Percentiles rank a stretch among this genome's conserved stretches.
Conservation (phyloP, 2,797 vertebrate genomes). For the Microtus californicus region DNA sequence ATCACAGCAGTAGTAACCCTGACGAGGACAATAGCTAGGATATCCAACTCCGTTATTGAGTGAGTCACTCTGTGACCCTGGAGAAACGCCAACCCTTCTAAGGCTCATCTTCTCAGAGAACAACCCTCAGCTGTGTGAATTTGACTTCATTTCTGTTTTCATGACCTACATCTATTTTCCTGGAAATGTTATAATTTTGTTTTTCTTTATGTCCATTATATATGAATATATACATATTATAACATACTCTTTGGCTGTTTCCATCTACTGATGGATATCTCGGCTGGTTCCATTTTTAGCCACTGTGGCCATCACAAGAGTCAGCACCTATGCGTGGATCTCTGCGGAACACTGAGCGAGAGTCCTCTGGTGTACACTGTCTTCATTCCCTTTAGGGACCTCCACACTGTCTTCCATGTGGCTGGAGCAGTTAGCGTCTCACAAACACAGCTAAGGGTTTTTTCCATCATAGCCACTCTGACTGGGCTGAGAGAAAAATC, state of each 20-base stretch:
- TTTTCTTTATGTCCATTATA: too few species aligned
- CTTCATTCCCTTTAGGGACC: not conserved
- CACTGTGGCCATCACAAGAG: too few species aligned
- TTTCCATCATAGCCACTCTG: not conserved
- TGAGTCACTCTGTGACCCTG: conserved; percentile 19
- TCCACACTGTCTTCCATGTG: not conserved
- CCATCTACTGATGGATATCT: not conserved
- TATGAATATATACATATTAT: not conserved
- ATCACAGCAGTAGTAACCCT: not conserved
- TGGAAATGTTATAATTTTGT: not conserved
- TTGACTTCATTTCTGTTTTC: not conserved
- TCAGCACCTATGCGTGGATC: not conserved
- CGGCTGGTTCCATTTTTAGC: not conserved
- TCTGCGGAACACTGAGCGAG: not conserved
- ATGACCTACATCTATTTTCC: not conserved
- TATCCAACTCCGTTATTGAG: conserved; percentile 18
- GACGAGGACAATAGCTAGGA: not conserved
- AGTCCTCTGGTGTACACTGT: not conserved
- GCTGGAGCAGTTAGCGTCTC: not conserved
- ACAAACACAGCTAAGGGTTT: not conserved
- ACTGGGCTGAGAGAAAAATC: too few species aligned
- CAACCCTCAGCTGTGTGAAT: conserved; percentile 32
- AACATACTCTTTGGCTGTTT: not conserved
- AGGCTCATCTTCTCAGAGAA: not conserved
- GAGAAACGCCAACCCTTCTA: not conserved